A percentile compares a stretch with the other conserved stretches of the same genome.
These are phyloP conservation scores for Nephrocerus scutellatus DNA, from an alignment of 2,888 invertebrate genomes.

Conservation along the genomic window DNA sequence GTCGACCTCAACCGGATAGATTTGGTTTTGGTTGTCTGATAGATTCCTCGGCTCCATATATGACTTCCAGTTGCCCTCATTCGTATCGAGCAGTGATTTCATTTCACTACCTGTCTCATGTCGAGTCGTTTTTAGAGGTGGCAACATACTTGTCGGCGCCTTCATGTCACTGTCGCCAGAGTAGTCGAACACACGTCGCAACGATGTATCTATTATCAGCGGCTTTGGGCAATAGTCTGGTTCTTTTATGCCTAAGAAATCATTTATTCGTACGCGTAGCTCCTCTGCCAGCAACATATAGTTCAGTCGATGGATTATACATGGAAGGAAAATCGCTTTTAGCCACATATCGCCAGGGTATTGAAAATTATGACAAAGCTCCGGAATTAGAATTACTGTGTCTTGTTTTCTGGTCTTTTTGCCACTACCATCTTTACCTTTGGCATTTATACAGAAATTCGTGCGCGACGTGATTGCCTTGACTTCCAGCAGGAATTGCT, in stretches of 20 bases:
- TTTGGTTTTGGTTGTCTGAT: constrained; percentile 52
- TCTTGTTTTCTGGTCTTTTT: constrained; percentile 33
- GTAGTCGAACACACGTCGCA: constrained; percentile 33
- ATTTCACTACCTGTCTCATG: constrained; percentile 23
- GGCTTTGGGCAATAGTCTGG: constrained; percentile 31
- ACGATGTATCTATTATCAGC: constrained; percentile 35
- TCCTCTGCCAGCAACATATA: constrained; percentile 42
- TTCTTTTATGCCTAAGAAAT: constrained; percentile 26
- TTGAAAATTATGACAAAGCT: constrained; percentile 68
- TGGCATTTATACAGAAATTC: constrained; percentile 43
- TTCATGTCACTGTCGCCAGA: constrained; percentile 30
- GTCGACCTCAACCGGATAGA: constrained; percentile 61
- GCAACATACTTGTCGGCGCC: constrained; percentile 30
- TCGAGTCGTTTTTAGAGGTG: constrained; percentile 29
- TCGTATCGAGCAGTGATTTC: constrained; percentile 14
- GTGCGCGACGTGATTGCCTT: constrained; percentile 47
- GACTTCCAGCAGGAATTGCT: constrained; percentile 77
- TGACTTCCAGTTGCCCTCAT: constrained; percentile 30
- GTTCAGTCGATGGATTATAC: constrained; percentile 65
- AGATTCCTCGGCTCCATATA: constrained; percentile 61
- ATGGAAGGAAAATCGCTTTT: constrained; percentile 77
- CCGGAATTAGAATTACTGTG: constrained; percentile 72
- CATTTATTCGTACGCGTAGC: constrained; percentile 44
- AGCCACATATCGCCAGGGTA: constrained; percentile 75
- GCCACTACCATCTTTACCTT: constrained; percentile 35